Evolutionary conservation across 1,140 invertebrate genomes (phyloP), one percentile per base, ranked within the genome.

Genomic region (Drosophila orena): DNA sequence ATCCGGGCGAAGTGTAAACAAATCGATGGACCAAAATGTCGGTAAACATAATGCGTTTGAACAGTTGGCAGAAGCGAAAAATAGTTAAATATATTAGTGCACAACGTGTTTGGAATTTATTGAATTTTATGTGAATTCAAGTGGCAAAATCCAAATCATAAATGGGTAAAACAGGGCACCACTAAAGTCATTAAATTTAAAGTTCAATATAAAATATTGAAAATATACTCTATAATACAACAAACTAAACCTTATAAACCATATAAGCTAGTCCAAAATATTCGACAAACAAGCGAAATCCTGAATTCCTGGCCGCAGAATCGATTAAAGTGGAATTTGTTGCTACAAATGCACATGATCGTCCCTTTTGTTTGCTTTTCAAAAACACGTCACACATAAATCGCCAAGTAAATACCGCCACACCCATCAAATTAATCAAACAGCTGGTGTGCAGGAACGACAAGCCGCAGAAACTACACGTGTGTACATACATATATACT

Each of bases 401-500:
- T 34, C 11, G 42, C 34, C 49, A 47, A 69, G 62, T 69, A 68
- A 69, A 68, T 68, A 69, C 15, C 20, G 43, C 64, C 65, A 47
- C 68, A 70, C 68, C 68, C 64, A 71, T 71, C 68, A 71, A 70
- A 71, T 70, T 69, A 57, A 49, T 70, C 65, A 40, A 71, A 49
- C 65, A 71, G 40, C 68, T 55, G 66, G 66, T 30, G 43, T 35
- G 24, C 4, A 20, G n/a, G 17, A 40, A 42, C 46, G 24, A 38
- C 42, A n/a, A 46, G 43, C 49, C 42, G 20, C 66, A 47, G 43
- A 37, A 64, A 69, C 61, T 52, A 30, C n/a, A n/a, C n/a, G n/a
- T n/a, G n/a, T 30, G 30, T 30, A 30, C 10, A 30, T 8, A 17
- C 17, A 8, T 30, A 30, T 30, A 30, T 8, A 17, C 17, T 17